Evolutionary conservation across 2,113 vertebrate species (phyloP), one percentile per base, ranked within the genome.

Genomic region (Oreotrochilus melanogaster): DNA sequence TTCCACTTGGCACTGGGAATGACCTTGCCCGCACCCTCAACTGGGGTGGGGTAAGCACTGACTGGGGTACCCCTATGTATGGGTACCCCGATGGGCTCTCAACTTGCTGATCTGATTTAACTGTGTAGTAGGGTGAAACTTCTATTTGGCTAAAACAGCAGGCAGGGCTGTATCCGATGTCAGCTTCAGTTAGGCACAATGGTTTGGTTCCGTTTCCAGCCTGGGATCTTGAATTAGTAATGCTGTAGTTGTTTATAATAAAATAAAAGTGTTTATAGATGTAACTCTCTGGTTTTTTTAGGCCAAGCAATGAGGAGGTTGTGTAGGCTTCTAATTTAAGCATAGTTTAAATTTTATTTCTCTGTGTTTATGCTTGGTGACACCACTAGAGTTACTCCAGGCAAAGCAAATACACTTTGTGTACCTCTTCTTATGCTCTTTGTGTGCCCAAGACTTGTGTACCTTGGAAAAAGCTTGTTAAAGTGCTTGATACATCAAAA

Each of bases 1-100:
- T 99, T 88, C 99, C 99, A 0, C 98, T 99, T 94, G 99, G 99
- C 73, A 99, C 99, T 3, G 99, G 99, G 56, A 99, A 99, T 11
- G 99, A 99, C 97, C 98, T 99, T 87, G 99, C 99, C 43, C 99
- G 99, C 31, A 99, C 99, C 54, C 98, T 99, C 94, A 99, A 99
- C 97, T 99, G 99, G 99, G 99, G 99, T 85, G 99, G 99, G 99
- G 99, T 99, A 98, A 99, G 99, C 50, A 62, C 53, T 62, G 60
- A 5, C 30, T 57, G 45, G 39, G 48, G 7, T 42, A 10, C 23
- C 14, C 18, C 60, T 30, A 13, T 0, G 0, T 15, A n/a, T 6
- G 9, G n/a, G n/a, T n/a, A n/a, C n/a, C n/a, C n/a, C n/a, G n/a
- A n/a, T n/a, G n/a, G 28, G 7, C 16, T 62, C 14, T 51, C 43